Evolutionary conservation across 2,113 vertebrate species (phyloP), one percentile per base, ranked within the genome.

Genomic region (Alligator sinensis): DNA sequence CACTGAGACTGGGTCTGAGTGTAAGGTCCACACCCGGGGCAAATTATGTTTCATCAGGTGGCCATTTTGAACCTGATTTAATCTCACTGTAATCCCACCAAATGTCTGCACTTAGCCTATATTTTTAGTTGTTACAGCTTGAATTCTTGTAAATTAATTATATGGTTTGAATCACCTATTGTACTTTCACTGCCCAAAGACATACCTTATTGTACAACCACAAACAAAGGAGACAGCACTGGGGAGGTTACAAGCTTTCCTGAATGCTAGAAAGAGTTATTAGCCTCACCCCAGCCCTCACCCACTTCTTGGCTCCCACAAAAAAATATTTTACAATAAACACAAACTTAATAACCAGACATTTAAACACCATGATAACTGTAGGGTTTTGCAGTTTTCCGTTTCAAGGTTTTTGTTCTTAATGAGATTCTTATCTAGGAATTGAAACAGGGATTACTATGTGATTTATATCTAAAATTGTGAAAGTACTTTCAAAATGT

Each of bases 81-180:
- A 38, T 38, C 38, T 38, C 38, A 38, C 38, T 38, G 38, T 38
- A 38, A 38, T 8, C 38, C 38, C 38, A 38, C 38, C 38, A 38
- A 38, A 38, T 38, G 38, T 38, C 38, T 38, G 38, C 38, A 38
- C 38, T 38, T 38, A 38, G 38, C 38, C 38, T 38, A 8, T 38
- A 38, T 38, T 38, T 38, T 38, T 38, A 94, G 60, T 68, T 95
- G 70, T 63, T 92, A 78, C 28, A 94, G 54, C 38, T 91, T 63
- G 82, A 93, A 89, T 61, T 75, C 47, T 89, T 92, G 81, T 87
- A 92, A 95, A 84, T 91, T 82, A 92, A 92, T 76, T 84, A n/a
- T 77, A 21, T 61, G 16, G 10, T 91, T 15, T 88, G 79, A 91
- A 91, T 11, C 16, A 91, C 63, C 54, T 82, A 90, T 47, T 6